Evolutionary conservation across 2,888 invertebrate genomes (phyloP), one percentile per base, ranked within the genome.

Genomic region (Polyommatus iphigenia): DNA sequence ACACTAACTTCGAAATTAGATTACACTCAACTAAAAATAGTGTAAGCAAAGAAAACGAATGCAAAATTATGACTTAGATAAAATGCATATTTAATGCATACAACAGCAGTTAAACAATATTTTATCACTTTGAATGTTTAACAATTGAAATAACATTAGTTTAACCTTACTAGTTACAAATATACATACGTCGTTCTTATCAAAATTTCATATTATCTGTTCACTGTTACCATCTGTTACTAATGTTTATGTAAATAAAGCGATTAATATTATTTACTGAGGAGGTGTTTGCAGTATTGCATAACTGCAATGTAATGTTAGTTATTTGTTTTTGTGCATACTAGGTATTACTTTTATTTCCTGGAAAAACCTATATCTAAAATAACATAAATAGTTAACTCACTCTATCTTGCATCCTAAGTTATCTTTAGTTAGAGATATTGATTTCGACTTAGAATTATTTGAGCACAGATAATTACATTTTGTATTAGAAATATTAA

Each of bases 201-300:
- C 67, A 67, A 67, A 67, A 32, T 67, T 32, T 18, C 67, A 67
- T 67, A 29, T 67, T 67, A 67, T 67, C 67, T 15, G 36, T 36
- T 36, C 6, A 36, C 36, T 36, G 36, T 29, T 67, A 32, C 67
- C 32, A 29, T 6, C 36, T 36, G 36, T 29, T 67, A 32, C 67
- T 67, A 29, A 67, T 67, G 6, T 29, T 67, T 32, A 67, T 29
- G 29, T 67, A 67, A 67, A 67, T 67, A 18, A 1, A 67, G 67
- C 32, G 67, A 67, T 18, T 15, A 2, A 15, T n/a, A n/a, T 67
- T 67, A 67, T 67, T 67, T 32, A 32, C 7, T 29, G 5, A 15
- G 0, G 6, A 62, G 24, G 29, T 67, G 18, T 67, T 67, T 15
- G 67, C 15, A 24, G 4, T 29, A 67, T 67, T 67, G 67, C 32